Conservation (phyloP, 2,888 invertebrate species). For the Melanostoma mellinum region DNA sequence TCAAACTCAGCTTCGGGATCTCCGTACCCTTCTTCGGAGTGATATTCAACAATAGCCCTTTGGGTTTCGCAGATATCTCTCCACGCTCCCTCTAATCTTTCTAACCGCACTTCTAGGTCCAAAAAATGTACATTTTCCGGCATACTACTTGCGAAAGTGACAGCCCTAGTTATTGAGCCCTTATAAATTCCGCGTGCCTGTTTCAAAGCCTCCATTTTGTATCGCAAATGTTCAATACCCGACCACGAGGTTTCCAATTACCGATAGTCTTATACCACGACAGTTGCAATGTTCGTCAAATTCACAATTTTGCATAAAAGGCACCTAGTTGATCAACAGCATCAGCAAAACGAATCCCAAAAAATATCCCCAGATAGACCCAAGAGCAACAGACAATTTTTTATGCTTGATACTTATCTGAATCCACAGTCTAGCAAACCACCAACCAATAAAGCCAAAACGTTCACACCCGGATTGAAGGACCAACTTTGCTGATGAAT, state of each 20-base stretch:
- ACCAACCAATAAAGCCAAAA: too few species aligned
- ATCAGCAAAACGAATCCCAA: too few species aligned
- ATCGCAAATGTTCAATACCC: neutral
- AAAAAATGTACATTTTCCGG: neutral
- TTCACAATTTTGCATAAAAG: too few species aligned
- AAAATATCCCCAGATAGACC: too few species aligned
- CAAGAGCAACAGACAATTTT: too few species aligned
- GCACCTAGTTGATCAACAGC: too few species aligned
- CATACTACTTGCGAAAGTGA: conserved; percentile 3
- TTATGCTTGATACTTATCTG: too few species aligned
- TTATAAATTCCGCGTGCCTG: conserved; percentile 22
- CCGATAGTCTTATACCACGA: too few species aligned
- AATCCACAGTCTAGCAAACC: too few species aligned
- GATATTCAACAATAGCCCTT: conserved; percentile 4
- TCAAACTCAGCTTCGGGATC: conserved; percentile 15
- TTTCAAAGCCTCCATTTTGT: conserved; percentile 16
- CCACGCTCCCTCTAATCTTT: conserved; percentile 7
- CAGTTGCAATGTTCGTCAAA: too few species aligned
- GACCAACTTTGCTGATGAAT: too few species aligned
- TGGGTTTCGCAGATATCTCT: conserved; percentile 21
- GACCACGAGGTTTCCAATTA: neutral
- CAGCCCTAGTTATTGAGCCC: conserved; percentile 21
- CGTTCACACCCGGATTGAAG: too few species aligned
- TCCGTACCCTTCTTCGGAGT: conserved; percentile 2
- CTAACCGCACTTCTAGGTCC: conserved; percentile 17